Evolutionary conservation across 1,140 invertebrate species (phyloP).

Genomic region (Polypedilum vanderplanki): DNA sequence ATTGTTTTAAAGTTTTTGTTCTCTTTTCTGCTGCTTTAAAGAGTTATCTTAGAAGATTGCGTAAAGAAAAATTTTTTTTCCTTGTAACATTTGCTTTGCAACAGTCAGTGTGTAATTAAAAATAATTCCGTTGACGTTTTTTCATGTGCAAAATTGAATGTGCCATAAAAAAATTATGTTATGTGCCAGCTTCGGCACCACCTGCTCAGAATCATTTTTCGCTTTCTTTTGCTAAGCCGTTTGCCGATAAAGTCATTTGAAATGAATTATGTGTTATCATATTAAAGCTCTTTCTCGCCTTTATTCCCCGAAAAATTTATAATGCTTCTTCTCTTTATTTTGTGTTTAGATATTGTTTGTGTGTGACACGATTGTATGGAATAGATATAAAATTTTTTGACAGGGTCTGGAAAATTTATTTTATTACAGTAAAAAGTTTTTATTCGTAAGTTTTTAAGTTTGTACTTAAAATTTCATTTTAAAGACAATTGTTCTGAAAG

Average conservation of each 20-base stretch:
- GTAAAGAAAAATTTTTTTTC: background rate
- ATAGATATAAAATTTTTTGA: background rate
- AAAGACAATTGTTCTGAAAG: too few relatives aligned
- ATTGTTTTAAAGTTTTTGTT: too few relatives aligned
- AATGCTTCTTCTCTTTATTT: too few relatives aligned
- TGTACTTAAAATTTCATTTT: too few relatives aligned
- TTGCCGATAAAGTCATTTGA: background rate
- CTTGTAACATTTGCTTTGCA: background rate
- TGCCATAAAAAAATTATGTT: background rate
- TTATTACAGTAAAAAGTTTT: too few relatives aligned
- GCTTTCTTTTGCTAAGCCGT: background rate
- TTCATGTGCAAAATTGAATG: background rate
- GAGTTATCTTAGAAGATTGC: background rate
- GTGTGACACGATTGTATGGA: background rate
- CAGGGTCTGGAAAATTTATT: too few relatives aligned
- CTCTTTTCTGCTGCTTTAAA: too few relatives aligned
- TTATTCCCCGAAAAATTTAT: background rate
- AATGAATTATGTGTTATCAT: background rate
- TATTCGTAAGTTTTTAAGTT: too few relatives aligned
- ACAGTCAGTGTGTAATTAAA: background rate
- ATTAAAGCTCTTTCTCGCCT: background rate
- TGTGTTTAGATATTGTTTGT: background rate
- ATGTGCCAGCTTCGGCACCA: background rate
- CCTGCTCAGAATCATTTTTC: background rate
- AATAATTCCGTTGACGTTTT: slow-evolving; percentile 18